Evolutionary conservation across 2,113 vertebrate genomes (phyloP), one percentile per base, ranked within the genome.

Genomic region (Picathartes gymnocephalus): DNA sequence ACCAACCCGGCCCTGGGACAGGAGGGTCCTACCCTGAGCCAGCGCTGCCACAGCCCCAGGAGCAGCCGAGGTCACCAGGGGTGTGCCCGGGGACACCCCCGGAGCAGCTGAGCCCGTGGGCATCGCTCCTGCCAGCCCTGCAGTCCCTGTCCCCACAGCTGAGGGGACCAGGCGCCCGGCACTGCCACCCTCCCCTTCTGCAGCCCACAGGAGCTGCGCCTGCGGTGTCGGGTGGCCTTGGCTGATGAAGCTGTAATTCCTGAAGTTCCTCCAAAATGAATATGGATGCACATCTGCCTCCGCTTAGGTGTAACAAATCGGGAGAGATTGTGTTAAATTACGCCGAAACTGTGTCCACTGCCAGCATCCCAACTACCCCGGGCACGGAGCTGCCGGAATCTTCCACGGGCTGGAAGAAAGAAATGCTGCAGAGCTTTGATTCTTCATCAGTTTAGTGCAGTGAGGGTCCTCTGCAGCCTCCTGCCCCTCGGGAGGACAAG

Each of bases 201-300:
- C 1, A 7, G 50, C 23, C 15, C 69, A 2, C 7, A 0, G 77
- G 28, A 68, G 48, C 57, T 47, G 33, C 2, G 13, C 58, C 62
- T 47, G 33, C 2, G 13, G 62, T 58, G 0, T 1, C 2, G 3
- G 39, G 69, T 33, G 0, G 51, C 60, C 77, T 56, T 7, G 24
- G n/a, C 83, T 20, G 56, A 15, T n/a, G 42, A 5, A 65, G 40
- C 42, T 23, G 0, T 1, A 19, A 9, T 15, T 61, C 37, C 65
- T 61, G 47, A 68, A 84, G 61, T 53, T 58, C 37, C 81, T 80
- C 81, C 78, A 37, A 3, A 71, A 93, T 60, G 53, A 93, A 93
- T 58, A 64, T 56, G 78, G 93, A 90, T 86, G 89, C 72, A 42
- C 81, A 92, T 42, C 86, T 89, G 81, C 61, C 81, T 45, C 65